Conservation (phyloP, 2,113 vertebrate genomes). For the Felis catus region DNA sequence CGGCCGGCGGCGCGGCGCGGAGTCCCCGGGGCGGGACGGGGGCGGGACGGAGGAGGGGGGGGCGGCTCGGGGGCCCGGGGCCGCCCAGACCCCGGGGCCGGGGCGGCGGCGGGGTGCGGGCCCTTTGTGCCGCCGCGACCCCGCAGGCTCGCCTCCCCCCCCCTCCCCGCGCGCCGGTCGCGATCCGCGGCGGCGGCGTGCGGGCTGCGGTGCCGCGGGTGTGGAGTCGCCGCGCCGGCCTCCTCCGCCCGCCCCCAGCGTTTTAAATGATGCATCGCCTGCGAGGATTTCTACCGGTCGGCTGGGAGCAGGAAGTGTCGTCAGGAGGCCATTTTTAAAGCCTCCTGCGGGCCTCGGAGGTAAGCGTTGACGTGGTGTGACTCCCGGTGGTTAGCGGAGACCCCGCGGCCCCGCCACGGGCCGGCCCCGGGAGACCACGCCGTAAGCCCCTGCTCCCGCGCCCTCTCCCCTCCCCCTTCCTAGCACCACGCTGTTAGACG, state of each 20-base stretch:
- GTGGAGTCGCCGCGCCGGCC: not conserved
- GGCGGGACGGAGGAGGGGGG: not conserved
- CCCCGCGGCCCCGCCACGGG: not conserved
- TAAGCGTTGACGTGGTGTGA: not conserved
- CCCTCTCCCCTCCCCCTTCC: not conserved
- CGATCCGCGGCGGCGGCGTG: not conserved
- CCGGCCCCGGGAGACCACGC: not conserved
- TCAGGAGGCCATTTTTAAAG: constrained; percentile 81
- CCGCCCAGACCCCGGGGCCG: not conserved
- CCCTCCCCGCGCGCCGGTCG: constrained; percentile 4
- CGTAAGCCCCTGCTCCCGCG: accelerated
- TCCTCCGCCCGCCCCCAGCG: constrained; percentile 38
- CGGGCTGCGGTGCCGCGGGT: not conserved
- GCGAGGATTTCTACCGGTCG: constrained; percentile 24
- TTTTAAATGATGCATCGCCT: constrained; percentile 46
- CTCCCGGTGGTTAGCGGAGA: not conserved
- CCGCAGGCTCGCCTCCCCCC: not conserved
- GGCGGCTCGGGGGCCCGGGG: too few relatives aligned
- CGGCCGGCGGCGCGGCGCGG: not conserved
- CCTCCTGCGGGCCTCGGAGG: constrained; percentile 63
- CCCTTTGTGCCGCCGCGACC: constrained; percentile 2
- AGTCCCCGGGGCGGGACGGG: not conserved
- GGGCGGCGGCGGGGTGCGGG: not conserved
- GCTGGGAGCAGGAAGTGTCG: constrained; percentile 75
- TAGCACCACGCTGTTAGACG: not conserved